A percentile compares a stretch with the other conserved stretches of the same genome.
phyloP scores from a whole-genome alignment of 2,888 invertebrate species.

The Drosophila kanekoi region DNA sequence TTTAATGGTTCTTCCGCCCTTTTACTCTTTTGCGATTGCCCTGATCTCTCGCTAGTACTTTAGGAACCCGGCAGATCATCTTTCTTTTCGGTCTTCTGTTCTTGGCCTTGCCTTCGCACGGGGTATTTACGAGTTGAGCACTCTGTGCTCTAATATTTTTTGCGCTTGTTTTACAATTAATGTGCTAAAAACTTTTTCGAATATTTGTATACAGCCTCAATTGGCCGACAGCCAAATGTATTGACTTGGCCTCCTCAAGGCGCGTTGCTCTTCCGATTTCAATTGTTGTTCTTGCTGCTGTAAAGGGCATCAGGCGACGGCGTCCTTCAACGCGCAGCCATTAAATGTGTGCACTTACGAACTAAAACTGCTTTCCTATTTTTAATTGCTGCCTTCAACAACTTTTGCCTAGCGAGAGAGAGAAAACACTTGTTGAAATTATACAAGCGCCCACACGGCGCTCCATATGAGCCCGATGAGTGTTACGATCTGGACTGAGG shows the following conservation, averaged over 20 bases:
- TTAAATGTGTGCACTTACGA: slow-evolving; percentile 32
- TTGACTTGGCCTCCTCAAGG: slow-evolving; percentile 73
- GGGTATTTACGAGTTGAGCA: slow-evolving; percentile 20
- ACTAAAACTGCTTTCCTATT: slow-evolving; percentile 5
- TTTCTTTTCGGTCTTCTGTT: neutral
- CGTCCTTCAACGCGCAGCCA: slow-evolving; percentile 50
- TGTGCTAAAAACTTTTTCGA: slow-evolving; percentile 47
- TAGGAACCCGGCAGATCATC: neutral
- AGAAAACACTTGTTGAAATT: slow-evolving; percentile 57
- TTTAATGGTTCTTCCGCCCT: too few species aligned
- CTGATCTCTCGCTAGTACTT: too few species aligned
- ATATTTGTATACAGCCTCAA: slow-evolving; percentile 45
- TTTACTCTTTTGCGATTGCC: too few species aligned
- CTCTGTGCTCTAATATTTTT: slow-evolving; percentile 11
- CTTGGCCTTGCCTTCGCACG: neutral
- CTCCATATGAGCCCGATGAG: slow-evolving; percentile 39
- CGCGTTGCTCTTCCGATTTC: slow-evolving; percentile 51
- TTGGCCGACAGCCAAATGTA: slow-evolving; percentile 70
- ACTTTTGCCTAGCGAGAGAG: slow-evolving; percentile 1
- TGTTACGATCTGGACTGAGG: slow-evolving; percentile 55
- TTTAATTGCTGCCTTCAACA: slow-evolving; percentile 39
- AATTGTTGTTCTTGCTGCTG: slow-evolving; percentile 25
- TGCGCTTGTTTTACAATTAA: slow-evolving; percentile 52
- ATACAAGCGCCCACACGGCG: slow-evolving; percentile 57
- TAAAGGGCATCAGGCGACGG: slow-evolving; percentile 60